A percentile compares a stretch with the other conserved stretches of the same genome.
Evolutionary conservation across 2,113 vertebrate species (phyloP).

Genomic region (Cottus gobio): DNA sequence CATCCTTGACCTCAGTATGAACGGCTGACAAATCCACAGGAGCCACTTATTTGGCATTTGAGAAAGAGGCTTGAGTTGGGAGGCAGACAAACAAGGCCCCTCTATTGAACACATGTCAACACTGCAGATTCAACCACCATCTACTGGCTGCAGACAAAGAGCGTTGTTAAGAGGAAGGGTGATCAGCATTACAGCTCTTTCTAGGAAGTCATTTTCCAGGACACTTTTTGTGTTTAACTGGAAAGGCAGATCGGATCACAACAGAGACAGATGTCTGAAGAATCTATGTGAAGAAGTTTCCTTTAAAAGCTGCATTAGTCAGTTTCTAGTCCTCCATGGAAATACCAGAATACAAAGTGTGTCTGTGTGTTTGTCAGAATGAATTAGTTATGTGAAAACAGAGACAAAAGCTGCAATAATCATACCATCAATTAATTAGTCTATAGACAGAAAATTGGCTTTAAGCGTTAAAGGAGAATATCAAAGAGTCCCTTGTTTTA

Average conservation of each 20-base stretch:
- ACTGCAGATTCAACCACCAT: slow-evolving; percentile 24
- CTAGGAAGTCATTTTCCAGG: slow-evolving; percentile 9
- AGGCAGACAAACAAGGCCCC: slow-evolving; percentile 45
- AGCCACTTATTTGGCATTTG: slow-evolving; percentile 53
- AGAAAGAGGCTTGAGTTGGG: slow-evolving; percentile 46
- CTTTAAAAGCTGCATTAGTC: background rate
- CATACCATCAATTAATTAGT: background rate
- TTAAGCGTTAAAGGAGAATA: background rate
- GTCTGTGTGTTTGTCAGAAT: background rate
- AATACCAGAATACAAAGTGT: slow-evolving; percentile 1
- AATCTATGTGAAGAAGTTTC: background rate
- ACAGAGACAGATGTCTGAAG: background rate
- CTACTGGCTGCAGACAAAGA: slow-evolving; percentile 36
- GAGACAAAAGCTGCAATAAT: background rate
- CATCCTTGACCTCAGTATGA: slow-evolving; percentile 70
- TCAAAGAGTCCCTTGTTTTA: background rate
- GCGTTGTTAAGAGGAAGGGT: slow-evolving; percentile 30
- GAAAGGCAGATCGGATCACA: background rate
- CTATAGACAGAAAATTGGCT: background rate
- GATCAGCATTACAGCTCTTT: slow-evolving; percentile 19
- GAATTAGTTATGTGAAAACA: background rate
- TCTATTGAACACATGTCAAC: slow-evolving; percentile 59
- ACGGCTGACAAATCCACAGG: slow-evolving; percentile 59
- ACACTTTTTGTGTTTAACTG: slow-evolving; percentile 9
- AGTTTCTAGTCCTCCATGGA: background rate